Conservation (phyloP, 2,888 invertebrate species). For the Metellina segmentata region DNA sequence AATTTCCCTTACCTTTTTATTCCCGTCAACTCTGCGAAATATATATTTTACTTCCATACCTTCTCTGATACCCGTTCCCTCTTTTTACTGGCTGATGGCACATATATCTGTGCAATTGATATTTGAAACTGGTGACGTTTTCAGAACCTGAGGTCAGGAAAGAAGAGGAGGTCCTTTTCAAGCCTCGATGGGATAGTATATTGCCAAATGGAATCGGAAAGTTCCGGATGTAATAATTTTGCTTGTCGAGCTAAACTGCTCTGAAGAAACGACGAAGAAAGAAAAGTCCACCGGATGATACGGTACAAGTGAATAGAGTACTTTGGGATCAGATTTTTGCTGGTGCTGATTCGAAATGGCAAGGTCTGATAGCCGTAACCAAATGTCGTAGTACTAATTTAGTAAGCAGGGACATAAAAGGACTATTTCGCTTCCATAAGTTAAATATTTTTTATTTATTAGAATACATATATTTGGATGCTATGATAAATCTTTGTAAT, state of each 20-base stretch:
- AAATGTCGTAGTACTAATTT: too few species aligned
- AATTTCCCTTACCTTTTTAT: constrained; percentile 36
- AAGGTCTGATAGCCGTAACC: too few species aligned
- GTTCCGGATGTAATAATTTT: not conserved
- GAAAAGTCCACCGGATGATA: too few species aligned
- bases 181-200: not conserved
- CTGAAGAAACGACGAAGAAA: too few species aligned
- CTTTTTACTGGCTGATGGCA: not conserved
- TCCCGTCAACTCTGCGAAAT: constrained; percentile 16
- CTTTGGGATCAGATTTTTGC: too few species aligned
- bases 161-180: not conserved
- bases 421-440: too few species aligned
- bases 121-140: not conserved
- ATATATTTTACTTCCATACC: constrained; percentile 24
- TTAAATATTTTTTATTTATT: too few species aligned
- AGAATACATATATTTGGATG: too few species aligned
- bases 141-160: not conserved
- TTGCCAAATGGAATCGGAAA: not conserved
- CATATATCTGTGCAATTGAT: not conserved
- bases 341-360: too few species aligned
- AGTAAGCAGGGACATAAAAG: too few species aligned
- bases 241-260: not conserved
- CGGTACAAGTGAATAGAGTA: too few species aligned
- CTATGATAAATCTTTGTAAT: too few species aligned
- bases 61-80: not conserved